Percentiles rank a stretch among this genome's conserved stretches.
phyloP scores from a whole-genome alignment of 2,888 invertebrate genomes.

The Coremacera marginata region DNA sequence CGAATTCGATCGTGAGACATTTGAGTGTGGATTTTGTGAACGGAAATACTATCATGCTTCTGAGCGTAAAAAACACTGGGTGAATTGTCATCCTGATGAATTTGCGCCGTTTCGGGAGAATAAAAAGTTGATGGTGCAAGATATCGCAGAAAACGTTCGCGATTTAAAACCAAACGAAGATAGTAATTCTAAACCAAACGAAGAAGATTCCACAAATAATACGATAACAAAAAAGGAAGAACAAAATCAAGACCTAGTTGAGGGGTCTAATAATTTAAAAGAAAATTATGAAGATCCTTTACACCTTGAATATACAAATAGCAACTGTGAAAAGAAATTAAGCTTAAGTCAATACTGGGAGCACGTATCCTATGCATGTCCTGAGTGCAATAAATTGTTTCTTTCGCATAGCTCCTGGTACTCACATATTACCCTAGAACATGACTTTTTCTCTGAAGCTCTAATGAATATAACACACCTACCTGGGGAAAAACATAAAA shows the following conservation, averaged over 20 bases:
- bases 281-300: too few species aligned
- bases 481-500: conserved; percentile 24
- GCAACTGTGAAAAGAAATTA: too few species aligned
- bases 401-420: conserved; percentile 40
- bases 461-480: conserved; percentile 35
- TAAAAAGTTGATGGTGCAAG: too few species aligned
- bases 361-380: conserved; percentile 45
- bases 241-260: too few species aligned
- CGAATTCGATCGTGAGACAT: conserved; percentile 29
- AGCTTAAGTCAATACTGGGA: background rate
- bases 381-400: conserved; percentile 45
- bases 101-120: background rate
- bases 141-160: too few species aligned
- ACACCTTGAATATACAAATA: too few species aligned
- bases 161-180: too few species aligned
- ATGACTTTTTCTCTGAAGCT: conserved; percentile 41
- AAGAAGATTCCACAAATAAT: too few species aligned
- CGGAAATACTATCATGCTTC: background rate
- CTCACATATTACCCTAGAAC: conserved; percentile 39
- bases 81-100: background rate
- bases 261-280: too few species aligned
- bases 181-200: too few species aligned
- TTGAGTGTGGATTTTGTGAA: conserved; percentile 24
- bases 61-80: background rate
- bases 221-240: too few species aligned